Base-by-base conservation (phyloP, 2,888 invertebrate species). In the Acrocyrtus sp. region DNA sequence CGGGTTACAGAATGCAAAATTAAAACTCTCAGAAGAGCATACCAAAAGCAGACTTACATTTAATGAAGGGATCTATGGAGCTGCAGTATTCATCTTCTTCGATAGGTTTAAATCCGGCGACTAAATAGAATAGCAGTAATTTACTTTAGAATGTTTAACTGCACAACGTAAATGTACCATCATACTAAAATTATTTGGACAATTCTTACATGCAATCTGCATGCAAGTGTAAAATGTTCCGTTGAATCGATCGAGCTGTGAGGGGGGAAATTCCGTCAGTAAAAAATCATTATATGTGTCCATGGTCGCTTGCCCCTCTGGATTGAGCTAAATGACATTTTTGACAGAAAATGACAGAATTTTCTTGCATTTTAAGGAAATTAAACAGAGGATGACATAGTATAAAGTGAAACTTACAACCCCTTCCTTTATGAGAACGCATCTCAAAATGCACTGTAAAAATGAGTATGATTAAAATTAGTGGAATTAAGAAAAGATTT, bases 81-180 rank as follows among this genome's bases (percentile, higher is more conserved):
- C 34, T 45, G 41, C 78, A 78, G 17, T 47, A 70, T 48, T 74
- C 76, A 29, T 78, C 78, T n/a, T 53, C 58, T 21, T 61, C 41
- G 27, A 62, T 15, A 1, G 54, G 24, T 21, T 62, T 53, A 22
- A 61, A 58, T 1, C 69, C 62, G 17, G 53, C 15, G 10, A 65
- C 51, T 62, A 43, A 5, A 51, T n/a, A n/a, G n/a, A n/a, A n/a
- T n/a, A n/a, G n/a, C n/a, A n/a, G n/a, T n/a, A n/a, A n/a, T n/a
- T n/a, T n/a, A n/a, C n/a, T n/a, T n/a, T n/a, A n/a, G n/a, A n/a
- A n/a, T n/a, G n/a, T n/a, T n/a, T n/a, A n/a, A n/a, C n/a, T n/a
- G n/a, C n/a, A n/a, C n/a, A n/a, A n/a, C n/a, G n/a, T n/a, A n/a
- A n/a, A n/a, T n/a, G n/a, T n/a, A n/a, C n/a, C n/a, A n/a, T n/a